Evolutionary conservation across 2,888 invertebrate genomes (phyloP).

Genomic region (Drosophila seclusa): DNA sequence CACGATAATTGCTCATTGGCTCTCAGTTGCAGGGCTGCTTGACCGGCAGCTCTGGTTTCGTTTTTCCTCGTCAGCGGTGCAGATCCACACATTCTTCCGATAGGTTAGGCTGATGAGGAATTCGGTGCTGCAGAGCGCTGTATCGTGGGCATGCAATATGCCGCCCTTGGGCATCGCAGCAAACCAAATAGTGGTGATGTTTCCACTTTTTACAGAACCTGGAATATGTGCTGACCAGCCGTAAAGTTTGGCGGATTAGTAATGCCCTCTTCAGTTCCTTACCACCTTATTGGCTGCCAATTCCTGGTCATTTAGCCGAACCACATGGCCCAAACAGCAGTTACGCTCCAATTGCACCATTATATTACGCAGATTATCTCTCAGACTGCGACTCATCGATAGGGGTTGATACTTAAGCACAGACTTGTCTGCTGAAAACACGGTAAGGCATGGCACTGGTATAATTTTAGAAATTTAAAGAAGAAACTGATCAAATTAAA

Average conservation of each 20-base stretch:
- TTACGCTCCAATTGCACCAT: slow-evolving; percentile 86
- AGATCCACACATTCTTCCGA: slow-evolving; percentile 85
- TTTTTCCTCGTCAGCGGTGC: slow-evolving; percentile 71
- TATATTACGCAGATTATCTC: slow-evolving; percentile 82
- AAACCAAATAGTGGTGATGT: slow-evolving; percentile 88
- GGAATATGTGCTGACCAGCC: slow-evolving; percentile 88
- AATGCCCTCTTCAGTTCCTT: slow-evolving; percentile 87
- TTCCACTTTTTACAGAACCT: slow-evolving; percentile 87
- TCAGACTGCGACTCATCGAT: slow-evolving; percentile 38
- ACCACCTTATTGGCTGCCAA: slow-evolving; percentile 86
- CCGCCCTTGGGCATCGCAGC: slow-evolving; percentile 91
- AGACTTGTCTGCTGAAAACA: not conserved
- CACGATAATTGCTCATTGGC: slow-evolving; percentile 65
- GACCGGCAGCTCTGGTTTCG: slow-evolving; percentile 39
- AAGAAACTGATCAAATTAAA: not conserved
- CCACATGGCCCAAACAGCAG: slow-evolving; percentile 86
- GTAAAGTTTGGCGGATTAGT: slow-evolving; percentile 86
- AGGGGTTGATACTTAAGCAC: slow-evolving; percentile 3
- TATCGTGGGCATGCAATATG: slow-evolving; percentile 89
- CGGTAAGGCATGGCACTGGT: not conserved
- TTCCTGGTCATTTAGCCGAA: slow-evolving; percentile 86
- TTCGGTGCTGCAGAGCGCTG: slow-evolving; percentile 87
- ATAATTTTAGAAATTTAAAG: slow-evolving; percentile 4
- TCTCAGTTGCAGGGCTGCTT: slow-evolving; percentile 66
- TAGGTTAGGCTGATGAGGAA: slow-evolving; percentile 88